Evolutionary conservation across 2,113 vertebrate genomes (phyloP).

Genomic region (Scytalopus superciliaris): DNA sequence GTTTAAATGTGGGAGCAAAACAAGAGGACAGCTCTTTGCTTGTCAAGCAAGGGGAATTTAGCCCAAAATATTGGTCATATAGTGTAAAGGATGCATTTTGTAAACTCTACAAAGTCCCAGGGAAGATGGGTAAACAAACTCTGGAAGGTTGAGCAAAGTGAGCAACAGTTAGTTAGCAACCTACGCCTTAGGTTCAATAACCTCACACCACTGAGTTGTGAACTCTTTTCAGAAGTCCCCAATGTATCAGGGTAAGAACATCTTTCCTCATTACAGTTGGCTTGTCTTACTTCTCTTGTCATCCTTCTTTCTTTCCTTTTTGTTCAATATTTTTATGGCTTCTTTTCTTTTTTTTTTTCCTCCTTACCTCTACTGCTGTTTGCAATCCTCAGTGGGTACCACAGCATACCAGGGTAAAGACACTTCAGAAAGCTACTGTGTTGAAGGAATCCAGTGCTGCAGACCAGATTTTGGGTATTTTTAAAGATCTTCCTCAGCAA

Average conservation of each 20-base stretch:
- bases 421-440: background rate
- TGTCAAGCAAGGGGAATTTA: background rate
- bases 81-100: background rate
- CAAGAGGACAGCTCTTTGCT: background rate
- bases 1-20: background rate
- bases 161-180: background rate
- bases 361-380: background rate
- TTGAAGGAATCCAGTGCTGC: background rate
- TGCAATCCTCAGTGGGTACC: background rate
- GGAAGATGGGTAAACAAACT: background rate
- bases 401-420: background rate
- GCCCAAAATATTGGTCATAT: background rate
- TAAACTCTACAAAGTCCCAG: background rate
- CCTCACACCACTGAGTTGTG: background rate
- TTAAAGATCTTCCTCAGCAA: background rate
- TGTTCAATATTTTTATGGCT: background rate
- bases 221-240: background rate
- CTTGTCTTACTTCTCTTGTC: background rate
- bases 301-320: background rate
- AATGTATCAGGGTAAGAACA: background rate
- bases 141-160: background rate
- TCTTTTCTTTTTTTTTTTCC: background rate
- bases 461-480: background rate
- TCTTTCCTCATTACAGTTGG: background rate
- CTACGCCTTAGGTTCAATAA: background rate